Percentiles rank a stretch among this genome's conserved stretches.
Evolutionary conservation across 2,797 vertebrate genomes (phyloP).

Genomic region (Paedocypris micromegethes): DNA sequence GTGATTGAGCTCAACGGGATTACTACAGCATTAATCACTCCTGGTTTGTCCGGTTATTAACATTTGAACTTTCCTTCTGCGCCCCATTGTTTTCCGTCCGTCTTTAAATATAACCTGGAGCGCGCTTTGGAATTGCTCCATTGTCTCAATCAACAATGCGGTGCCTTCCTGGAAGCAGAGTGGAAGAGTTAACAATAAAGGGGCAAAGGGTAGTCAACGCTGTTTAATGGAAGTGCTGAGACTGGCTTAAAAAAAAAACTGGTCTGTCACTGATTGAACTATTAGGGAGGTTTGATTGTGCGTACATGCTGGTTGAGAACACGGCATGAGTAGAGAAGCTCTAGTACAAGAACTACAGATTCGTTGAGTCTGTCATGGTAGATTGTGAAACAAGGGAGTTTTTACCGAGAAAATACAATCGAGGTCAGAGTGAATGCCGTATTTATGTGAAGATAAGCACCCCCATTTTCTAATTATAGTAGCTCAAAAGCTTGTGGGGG

Average conservation of each 20-base stretch:
- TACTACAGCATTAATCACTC: constrained; percentile 63
- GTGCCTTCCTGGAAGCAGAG: constrained; percentile 55
- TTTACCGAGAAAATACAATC: no score
- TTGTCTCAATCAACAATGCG: constrained; percentile 55
- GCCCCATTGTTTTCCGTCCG: constrained; percentile 58
- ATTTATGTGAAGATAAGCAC: no score
- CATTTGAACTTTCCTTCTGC: constrained; percentile 55
- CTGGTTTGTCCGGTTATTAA: constrained; percentile 63
- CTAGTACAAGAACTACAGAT: no score
- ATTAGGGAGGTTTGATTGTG: constrained; percentile 52
- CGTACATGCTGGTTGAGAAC: constrained; percentile 19
- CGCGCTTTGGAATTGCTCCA: constrained; percentile 53
- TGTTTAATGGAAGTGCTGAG: constrained; percentile 52
- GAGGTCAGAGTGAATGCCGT: no score
- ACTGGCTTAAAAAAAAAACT: constrained; percentile 53
- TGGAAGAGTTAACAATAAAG: constrained; percentile 52
- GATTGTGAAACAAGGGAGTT: no score
- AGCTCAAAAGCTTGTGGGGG: no score
- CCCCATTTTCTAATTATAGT: no score
- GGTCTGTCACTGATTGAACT: constrained; percentile 53
- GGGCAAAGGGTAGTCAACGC: constrained; percentile 50
- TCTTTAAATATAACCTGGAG: constrained; percentile 60
- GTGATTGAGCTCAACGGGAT: constrained; percentile 65
- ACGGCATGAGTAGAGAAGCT: no score
- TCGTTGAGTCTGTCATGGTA: no score